These are phyloP conservation scores for Gasterosteus aculeatus DNA, from an alignment of 2,113 vertebrate genomes.

Conservation along the genomic window DNA sequence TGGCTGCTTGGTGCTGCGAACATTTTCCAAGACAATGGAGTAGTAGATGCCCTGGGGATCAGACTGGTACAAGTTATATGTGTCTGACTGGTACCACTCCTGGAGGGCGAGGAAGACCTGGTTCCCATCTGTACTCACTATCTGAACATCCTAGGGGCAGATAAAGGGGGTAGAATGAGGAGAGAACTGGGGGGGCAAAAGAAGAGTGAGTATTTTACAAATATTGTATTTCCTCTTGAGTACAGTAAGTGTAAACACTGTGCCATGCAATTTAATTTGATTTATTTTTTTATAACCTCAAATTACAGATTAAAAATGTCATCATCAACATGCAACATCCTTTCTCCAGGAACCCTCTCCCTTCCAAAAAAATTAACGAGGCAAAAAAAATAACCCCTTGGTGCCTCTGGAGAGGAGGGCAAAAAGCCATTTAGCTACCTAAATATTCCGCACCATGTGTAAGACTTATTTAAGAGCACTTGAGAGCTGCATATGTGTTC, in stretches of 20 bases:
- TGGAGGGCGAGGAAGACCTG: slow-evolving; percentile 95
- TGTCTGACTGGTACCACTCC: slow-evolving; percentile 96
- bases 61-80: slow-evolving; percentile 96
- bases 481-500: too few species aligned
- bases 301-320: too few species aligned
- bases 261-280: too few species aligned
- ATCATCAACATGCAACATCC: too few species aligned
- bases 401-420: not conserved
- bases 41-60: slow-evolving; percentile 90
- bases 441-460: not conserved
- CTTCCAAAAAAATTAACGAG: too few species aligned
- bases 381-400: too few species aligned
- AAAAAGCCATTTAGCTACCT: not conserved
- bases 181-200: not conserved
- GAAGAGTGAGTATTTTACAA: not conserved
- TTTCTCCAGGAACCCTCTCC: too few species aligned
- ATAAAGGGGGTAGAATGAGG: not conserved
- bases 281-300: too few species aligned
- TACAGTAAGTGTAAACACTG: not conserved
- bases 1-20: slow-evolving; percentile 93
- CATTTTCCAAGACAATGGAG: slow-evolving; percentile 89
- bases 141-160: slow-evolving; percentile 88
- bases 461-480: not conserved
- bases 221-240: not conserved
- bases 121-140: slow-evolving; percentile 94